Percentiles rank a stretch among this genome's conserved stretches.
Evolutionary conservation across 37 sponge, comb jelly and placozoan genomes (phyloP).

Genomic region (Theonella swinhoei): DNA sequence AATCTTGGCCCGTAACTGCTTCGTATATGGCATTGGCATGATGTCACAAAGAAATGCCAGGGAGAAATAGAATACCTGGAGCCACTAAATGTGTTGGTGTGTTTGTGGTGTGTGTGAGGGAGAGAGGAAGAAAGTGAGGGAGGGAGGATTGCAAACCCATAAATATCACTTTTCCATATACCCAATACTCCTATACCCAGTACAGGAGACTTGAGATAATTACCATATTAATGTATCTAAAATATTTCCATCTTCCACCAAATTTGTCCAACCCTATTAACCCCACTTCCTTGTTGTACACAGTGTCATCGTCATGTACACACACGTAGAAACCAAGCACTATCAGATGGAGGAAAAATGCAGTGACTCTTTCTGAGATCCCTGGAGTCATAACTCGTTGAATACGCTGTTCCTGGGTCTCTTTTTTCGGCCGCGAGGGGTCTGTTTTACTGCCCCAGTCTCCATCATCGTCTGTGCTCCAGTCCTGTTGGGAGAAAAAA

Average conservation of each 20-base stretch:
- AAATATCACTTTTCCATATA: too few relatives aligned
- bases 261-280: conserved; percentile 34
- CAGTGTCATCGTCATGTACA: conserved; percentile 66
- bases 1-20: conserved; percentile 22
- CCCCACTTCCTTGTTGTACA: conserved; percentile 37
- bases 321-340: conserved; percentile 63
- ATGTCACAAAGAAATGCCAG: conserved; percentile 80
- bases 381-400: conserved; percentile 2
- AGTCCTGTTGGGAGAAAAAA: background rate
- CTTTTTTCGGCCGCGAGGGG: background rate
- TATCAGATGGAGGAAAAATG: conserved; percentile 46
- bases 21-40: conserved; percentile 44
- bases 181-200: too few relatives aligned
- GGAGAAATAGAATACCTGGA: conserved; percentile 71
- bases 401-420: background rate
- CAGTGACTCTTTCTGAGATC: conserved; percentile 5
- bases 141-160: too few relatives aligned
- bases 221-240: conserved; percentile 83
- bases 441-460: conserved; percentile 16
- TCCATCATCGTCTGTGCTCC: conserved; percentile 37
- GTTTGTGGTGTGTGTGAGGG: too few relatives aligned
- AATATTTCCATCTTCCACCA: conserved; percentile 82
- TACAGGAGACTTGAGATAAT: too few relatives aligned
- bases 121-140: background rate
- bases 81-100: too few relatives aligned